Evolutionary conservation across 2,113 vertebrate genomes (phyloP).

Genomic region (Dicentrarchus labrax): DNA sequence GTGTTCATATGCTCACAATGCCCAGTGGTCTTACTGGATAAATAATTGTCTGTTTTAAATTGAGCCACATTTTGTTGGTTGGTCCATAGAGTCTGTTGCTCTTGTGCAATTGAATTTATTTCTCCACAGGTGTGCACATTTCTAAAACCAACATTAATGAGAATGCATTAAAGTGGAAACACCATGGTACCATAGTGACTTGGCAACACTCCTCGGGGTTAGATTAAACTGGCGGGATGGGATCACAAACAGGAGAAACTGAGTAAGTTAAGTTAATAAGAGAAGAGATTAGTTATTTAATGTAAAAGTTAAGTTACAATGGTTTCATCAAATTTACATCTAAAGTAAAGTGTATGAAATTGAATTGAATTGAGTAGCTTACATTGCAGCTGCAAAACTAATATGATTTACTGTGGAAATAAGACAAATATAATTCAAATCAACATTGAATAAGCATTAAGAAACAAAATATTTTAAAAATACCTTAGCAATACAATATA

Average conservation of each 20-base stretch:
- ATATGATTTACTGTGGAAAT: background rate
- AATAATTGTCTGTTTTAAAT: constrained; percentile 67
- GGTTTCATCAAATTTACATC: background rate
- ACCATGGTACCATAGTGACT: constrained; percentile 11
- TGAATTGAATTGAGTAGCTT: too few species aligned
- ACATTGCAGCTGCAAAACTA: background rate
- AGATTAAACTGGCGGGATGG: background rate
- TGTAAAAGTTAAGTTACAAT: background rate
- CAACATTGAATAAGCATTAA: background rate
- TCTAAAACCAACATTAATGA: constrained; percentile 51
- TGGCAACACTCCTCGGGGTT: constrained; percentile 13
- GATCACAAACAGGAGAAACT: constrained; percentile 13
- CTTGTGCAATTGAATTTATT: constrained; percentile 49
- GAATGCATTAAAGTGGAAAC: constrained; percentile 31
- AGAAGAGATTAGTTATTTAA: background rate
- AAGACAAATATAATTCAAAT: background rate
- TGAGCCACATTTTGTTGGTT: constrained; percentile 45
- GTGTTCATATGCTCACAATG: constrained; percentile 66
- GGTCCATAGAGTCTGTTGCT: constrained; percentile 35
- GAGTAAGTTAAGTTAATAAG: background rate
- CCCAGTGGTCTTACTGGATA: constrained; percentile 59
- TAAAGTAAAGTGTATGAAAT: background rate
- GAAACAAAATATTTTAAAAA: background rate
- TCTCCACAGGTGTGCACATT: constrained; percentile 54
- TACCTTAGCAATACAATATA: background rate